Base-by-base conservation (phyloP, 2,888 invertebrate genomes). In the Ophion slaviceki region DNA sequence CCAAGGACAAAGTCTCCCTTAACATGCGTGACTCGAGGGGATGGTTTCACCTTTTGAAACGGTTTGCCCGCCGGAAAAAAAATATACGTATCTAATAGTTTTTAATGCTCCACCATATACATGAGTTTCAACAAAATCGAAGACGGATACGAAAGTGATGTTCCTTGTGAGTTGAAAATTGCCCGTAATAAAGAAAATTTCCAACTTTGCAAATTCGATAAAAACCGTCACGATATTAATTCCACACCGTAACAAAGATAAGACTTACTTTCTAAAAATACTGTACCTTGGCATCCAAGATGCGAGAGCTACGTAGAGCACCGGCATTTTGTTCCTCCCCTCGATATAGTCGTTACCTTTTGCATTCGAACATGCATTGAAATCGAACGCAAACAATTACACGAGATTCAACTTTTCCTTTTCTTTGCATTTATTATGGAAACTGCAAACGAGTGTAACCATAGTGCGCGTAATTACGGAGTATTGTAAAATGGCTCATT, bases 231-330 rank as follows among this genome's bases (percentile, higher is more conserved):
- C 53, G 53, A 53, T 53, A 53, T 17, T 5, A 17, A 53, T 53
- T 17, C 53, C 53, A 53, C 5, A 3, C 17, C 32, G 47, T 61
- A 17, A 20, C n/a, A 62, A 62, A 74, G n/a, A 71, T 32, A 32
- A 61, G 59, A 66, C 28, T 61, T 14, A 76, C 47, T 71, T 24
- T 57, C 20, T 47, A 45, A 68, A 45, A 64, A 86, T 86, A 88
- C 94, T 94, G 91, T 88, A 97, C 95, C 97, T 97, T 92, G 97
- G 96, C 92, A 96, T 96, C 97, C 97, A 97, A 91, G 96, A 96
- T 94, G 95, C 95, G 93, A 96, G 95, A 84, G 96, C 96, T 90
- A 96, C 95, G 94, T 97, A 97, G 87, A 97, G 95, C 89, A 96
- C 96, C 78, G 97, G 96, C 93, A 96, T 95, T 92, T 85, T 90